Evolutionary conservation across 1,140 invertebrate genomes (phyloP).

Genomic region (Drosophila ananassae): DNA sequence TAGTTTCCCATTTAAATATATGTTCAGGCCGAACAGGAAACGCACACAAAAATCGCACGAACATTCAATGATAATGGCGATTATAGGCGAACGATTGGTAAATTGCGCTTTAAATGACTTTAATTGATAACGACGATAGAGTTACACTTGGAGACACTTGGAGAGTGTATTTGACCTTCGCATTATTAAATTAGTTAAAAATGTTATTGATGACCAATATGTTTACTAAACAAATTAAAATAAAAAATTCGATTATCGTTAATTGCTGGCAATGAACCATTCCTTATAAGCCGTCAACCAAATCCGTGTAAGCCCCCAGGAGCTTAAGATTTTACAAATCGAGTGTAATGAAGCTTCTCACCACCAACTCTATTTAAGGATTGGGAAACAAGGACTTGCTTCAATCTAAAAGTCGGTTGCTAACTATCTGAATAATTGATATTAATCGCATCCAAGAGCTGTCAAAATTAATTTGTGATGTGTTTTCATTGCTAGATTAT

Average conservation of each 20-base stretch:
- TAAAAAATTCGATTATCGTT: not conserved
- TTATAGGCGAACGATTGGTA: constrained; percentile 7
- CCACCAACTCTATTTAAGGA: not conserved
- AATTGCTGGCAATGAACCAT: not conserved
- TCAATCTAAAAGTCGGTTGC: constrained; percentile 26
- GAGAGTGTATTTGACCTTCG: not conserved
- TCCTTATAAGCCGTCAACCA: constrained; percentile 7
- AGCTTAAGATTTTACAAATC: constrained; percentile 31
- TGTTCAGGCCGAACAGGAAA: constrained; percentile 16
- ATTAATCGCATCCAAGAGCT: constrained; percentile 75
- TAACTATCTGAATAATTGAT: constrained; percentile 71
- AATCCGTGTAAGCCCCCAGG: not conserved
- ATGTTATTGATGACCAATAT: too few relatives aligned
- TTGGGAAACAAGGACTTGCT: not conserved
- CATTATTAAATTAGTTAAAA: not conserved
- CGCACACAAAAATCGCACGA: constrained; percentile 14
- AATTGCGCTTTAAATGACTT: constrained; percentile 44
- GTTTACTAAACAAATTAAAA: too few relatives aligned
- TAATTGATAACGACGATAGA: constrained; percentile 21
- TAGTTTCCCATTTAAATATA: constrained; percentile 21
- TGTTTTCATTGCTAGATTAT: constrained; percentile 63
- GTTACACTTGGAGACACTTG: too few relatives aligned
- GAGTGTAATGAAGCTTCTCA: constrained; percentile 35
- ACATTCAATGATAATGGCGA: constrained; percentile 13
- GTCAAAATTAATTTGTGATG: constrained; percentile 76